Evolutionary conservation across 2,888 invertebrate species (phyloP).

Genomic region (Alentia gelatinosa): DNA sequence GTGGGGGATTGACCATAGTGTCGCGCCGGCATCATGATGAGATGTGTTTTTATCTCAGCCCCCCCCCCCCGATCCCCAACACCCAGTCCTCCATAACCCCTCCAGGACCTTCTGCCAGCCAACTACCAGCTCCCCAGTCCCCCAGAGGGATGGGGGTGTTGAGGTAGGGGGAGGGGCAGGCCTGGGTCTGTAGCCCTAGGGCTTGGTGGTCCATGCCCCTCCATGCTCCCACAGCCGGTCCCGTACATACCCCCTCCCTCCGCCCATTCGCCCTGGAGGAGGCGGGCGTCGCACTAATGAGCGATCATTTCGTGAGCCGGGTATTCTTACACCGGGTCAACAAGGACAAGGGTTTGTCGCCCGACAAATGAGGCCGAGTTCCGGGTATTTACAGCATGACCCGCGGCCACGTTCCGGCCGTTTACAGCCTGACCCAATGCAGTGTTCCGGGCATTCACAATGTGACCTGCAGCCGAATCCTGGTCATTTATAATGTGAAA

Average conservation of each 20-base stretch:
- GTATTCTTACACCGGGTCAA: background rate
- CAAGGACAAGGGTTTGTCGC: background rate
- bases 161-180: background rate
- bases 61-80: too few relatives aligned
- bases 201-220: background rate
- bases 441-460: background rate
- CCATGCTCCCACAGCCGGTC: background rate
- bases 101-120: background rate
- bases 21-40: too few relatives aligned
- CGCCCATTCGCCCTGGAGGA: background rate
- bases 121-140: background rate
- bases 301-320: constrained; percentile 17
- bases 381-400: background rate
- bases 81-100: too few relatives aligned
- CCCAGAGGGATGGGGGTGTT: background rate
- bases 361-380: background rate
- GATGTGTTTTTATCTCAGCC: too few relatives aligned
- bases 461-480: too few relatives aligned
- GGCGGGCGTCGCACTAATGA: background rate
- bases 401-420: background rate
- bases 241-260: too few relatives aligned
- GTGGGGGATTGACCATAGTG: too few relatives aligned
- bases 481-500: too few relatives aligned
- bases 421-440: background rate
- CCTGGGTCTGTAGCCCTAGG: background rate